Conservation (phyloP, 2,113 vertebrate genomes). For the Corythornis madagascariensis region DNA sequence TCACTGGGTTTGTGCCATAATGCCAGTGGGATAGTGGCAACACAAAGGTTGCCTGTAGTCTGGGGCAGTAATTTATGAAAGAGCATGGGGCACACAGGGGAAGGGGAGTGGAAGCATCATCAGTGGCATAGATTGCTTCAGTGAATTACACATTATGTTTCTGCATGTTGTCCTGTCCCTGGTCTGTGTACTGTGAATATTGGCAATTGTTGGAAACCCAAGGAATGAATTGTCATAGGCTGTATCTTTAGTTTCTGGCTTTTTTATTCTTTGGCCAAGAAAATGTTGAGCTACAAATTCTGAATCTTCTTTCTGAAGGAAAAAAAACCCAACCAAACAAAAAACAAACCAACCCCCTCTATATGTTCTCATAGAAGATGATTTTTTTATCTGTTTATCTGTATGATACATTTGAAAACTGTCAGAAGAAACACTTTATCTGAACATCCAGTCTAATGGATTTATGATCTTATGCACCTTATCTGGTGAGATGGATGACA, state of each 20-base stretch:
- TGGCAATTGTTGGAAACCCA: background rate
- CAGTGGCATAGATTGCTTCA: background rate
- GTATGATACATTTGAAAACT: background rate
- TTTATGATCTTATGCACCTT: background rate
- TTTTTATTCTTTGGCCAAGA: background rate
- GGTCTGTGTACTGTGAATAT: background rate
- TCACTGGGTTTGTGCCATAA: background rate
- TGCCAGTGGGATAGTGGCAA: background rate
- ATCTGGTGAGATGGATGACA: background rate
- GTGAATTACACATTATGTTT: background rate
- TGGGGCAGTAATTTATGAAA: background rate
- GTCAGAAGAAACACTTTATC: background rate
- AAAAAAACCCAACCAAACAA: too few relatives aligned
- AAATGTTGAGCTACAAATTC: background rate
- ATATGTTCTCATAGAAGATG: background rate
- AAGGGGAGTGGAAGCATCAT: background rate
- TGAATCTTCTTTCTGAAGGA: background rate
- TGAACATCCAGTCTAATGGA: background rate
- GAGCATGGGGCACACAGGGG: too few relatives aligned
- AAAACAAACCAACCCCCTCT: too few relatives aligned
- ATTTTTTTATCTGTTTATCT: background rate
- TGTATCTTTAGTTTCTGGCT: background rate
- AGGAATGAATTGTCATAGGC: background rate
- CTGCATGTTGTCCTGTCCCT: background rate
- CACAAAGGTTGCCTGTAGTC: background rate